Base-by-base conservation (phyloP, 2,113 vertebrate genomes). In the Passer montanus region DNA sequence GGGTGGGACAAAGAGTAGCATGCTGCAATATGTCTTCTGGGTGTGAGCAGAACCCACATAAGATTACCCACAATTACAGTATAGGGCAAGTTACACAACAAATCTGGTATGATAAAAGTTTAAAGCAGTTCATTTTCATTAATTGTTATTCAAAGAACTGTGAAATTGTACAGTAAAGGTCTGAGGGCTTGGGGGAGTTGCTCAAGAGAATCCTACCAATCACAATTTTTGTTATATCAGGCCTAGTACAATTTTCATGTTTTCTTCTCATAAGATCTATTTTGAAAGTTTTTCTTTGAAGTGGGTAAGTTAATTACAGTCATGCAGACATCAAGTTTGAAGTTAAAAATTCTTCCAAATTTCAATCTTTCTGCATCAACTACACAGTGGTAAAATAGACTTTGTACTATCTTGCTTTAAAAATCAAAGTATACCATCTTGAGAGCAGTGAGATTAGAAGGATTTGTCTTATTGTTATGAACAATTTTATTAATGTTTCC, bases 51-150 rank as follows among this genome's bases (percentile, higher is more conserved):
- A 92, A 79, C 56, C 14, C 4, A 2, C 41, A 10, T 24, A 58
- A 73, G 11, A 59, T 87, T 87, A 76, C 27, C n/a, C 8, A 72
- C 81, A 68, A 95, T 93, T 90, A 95, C 68, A 91, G 27, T 17
- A 15, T 77, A 73, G 20, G 75, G 43, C 37, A 77, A 90, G 76
- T 85, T 84, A 31, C 28, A 93, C 49, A 62, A 58, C 12, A 87
- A 84, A 55, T 77, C 27, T 84, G 27, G 17, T 60, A 75, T 63
- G 66, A 75, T 24, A 86, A 89, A 68, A 33, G 62, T 92, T 95
- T 97, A 96, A 93, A 85, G 56, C 50, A 92, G 73, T 92, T 86
- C 15, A 8, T 85, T 55, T 73, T 96, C 69, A 46, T 97, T 95
- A 84, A 93, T 87, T 94, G 69, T 59, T 84, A 91, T 94, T 97